Evolutionary conservation across 2,797 vertebrate species (phyloP).

Genomic region (Sandelia bainsii): DNA sequence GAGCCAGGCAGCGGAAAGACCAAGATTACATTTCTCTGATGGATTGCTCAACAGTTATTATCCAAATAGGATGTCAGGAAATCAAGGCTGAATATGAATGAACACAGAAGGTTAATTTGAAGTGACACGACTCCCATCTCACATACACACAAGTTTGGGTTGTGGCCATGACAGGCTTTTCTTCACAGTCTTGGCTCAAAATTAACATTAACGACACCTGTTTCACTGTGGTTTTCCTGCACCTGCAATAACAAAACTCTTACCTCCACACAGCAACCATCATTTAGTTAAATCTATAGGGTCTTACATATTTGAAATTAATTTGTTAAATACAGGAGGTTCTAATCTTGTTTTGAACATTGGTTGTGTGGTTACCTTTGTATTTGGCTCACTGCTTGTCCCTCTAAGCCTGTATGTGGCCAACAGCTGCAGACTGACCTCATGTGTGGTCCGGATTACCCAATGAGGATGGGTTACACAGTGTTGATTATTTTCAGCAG

Average conservation of each 20-base stretch:
- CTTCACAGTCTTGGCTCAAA: background rate
- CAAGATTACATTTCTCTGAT: background rate
- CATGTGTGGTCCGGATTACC: conserved; percentile 34
- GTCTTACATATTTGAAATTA: background rate
- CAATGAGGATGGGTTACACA: background rate
- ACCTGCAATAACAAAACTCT: background rate
- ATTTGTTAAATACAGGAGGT: background rate
- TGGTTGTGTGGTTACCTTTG: background rate
- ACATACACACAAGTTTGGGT: background rate
- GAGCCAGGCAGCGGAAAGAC: conserved; percentile 30
- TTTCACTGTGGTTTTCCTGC: background rate
- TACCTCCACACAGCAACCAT: background rate
- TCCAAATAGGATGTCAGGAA: background rate
- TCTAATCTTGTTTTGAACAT: background rate
- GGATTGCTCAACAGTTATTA: conserved; percentile 31
- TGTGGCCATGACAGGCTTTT: background rate
- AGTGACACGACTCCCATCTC: conserved; percentile 26
- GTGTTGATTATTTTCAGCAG: conserved; percentile 37
- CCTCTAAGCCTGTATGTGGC: conserved; percentile 1
- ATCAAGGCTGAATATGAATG: background rate
- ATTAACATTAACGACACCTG: background rate
- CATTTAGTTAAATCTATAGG: background rate
- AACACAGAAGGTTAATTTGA: background rate
- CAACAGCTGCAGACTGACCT: too few species aligned
- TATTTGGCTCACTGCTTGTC: background rate